Conservation (phyloP, 2,888 invertebrate genomes). For the Nasonia oneida region DNA sequence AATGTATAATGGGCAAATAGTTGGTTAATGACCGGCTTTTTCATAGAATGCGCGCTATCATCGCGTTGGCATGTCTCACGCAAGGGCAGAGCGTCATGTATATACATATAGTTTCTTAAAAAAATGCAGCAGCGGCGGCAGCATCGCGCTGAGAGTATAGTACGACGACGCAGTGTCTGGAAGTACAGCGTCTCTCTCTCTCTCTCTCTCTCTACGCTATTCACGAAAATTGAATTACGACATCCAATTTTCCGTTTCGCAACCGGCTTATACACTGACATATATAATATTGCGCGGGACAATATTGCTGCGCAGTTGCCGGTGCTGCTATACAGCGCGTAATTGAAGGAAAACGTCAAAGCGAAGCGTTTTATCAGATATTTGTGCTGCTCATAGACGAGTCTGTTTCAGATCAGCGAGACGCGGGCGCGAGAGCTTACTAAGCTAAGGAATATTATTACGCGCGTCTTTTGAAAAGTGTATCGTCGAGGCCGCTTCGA, state of each 20-base stretch:
- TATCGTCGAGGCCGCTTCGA: background rate
- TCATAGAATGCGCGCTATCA: slow-evolving; percentile 20
- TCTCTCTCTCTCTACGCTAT: background rate
- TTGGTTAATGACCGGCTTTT: slow-evolving; percentile 26
- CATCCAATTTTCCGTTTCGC: background rate
- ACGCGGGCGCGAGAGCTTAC: background rate
- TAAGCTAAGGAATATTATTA: background rate
- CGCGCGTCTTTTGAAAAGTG: background rate
- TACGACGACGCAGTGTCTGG: background rate
- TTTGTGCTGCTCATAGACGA: slow-evolving; percentile 3
- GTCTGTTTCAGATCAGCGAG: background rate
- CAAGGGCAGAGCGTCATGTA: slow-evolving; percentile 12
- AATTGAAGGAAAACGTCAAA: slow-evolving; percentile 10
- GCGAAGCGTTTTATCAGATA: background rate
- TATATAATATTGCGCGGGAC: background rate
- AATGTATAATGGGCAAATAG: slow-evolving; percentile 44
- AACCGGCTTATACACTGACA: background rate
- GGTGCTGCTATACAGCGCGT: background rate
- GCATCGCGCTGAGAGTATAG: background rate
- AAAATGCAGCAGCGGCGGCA: slow-evolving; percentile 3
- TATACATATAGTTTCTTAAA: slow-evolving; percentile 22
- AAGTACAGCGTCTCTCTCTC: too few species aligned
- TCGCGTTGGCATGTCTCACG: slow-evolving; percentile 40
- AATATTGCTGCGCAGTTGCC: background rate
- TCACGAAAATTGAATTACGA: slow-evolving; percentile 10